phyloP scores from a whole-genome alignment of 2,888 invertebrate species.

The Andrena dorsata region DNA sequence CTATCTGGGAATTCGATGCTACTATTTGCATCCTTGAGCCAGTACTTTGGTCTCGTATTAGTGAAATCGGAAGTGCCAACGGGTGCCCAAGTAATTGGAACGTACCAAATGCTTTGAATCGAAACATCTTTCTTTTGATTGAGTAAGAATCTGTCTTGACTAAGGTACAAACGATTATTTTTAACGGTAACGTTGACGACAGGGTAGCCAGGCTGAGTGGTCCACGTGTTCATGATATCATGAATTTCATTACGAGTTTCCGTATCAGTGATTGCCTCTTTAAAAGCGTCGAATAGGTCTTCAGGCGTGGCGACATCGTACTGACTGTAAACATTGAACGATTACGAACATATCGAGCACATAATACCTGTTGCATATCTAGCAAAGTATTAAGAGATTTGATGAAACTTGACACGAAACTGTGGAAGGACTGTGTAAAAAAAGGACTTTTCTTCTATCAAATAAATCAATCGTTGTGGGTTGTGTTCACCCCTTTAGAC shows the following conservation, averaged over 20 bases:
- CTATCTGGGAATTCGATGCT: constrained; percentile 80
- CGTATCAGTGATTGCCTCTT: constrained; percentile 79
- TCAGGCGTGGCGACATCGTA: constrained; percentile 71
- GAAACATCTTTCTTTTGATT: constrained; percentile 37
- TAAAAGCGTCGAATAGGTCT: constrained; percentile 72
- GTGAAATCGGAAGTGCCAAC: constrained; percentile 85
- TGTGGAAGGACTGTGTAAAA: no score
- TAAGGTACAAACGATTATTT: constrained; percentile 32
- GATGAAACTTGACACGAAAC: no score
- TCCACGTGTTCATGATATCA: constrained; percentile 88
- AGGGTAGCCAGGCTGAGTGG: constrained; percentile 87
- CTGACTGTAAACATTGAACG: constrained; percentile 61
- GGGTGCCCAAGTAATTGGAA: constrained; percentile 91
- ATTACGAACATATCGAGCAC: no score
- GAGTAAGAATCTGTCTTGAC: constrained; percentile 75
- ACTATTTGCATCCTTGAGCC: constrained; percentile 84
- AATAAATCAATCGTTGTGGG: no score
- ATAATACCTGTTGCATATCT: no score
- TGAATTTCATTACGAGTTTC: constrained; percentile 77
- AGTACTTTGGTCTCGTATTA: constrained; percentile 86
- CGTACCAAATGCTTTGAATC: constrained; percentile 88
- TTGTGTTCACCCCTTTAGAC: no score
- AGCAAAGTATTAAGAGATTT: no score
- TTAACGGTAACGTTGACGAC: constrained; percentile 85
- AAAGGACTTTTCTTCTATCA: no score